Conservation (phyloP, 2,113 vertebrate species). For the Spheniscus mendiculus region DNA sequence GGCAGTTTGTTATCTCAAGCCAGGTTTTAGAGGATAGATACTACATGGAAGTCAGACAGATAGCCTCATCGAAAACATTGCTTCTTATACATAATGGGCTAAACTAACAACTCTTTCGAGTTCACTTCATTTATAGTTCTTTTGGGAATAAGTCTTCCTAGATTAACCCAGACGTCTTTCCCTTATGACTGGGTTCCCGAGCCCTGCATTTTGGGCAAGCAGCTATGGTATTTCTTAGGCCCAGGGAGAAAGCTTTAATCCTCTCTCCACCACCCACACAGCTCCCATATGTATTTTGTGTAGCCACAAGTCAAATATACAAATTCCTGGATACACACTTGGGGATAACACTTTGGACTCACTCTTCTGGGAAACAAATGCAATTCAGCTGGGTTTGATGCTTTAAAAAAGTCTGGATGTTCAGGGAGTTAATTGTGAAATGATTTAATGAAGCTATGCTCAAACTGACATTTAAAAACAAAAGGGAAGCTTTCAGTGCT, state of each 20-base stretch:
- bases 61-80: not conserved
- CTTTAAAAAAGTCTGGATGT: conserved; percentile 61
- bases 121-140: not conserved
- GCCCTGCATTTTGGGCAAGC: not conserved
- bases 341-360: conserved; percentile 63
- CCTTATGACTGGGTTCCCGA: not conserved
- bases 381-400: conserved; percentile 47
- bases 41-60: not conserved
- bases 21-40: not conserved
- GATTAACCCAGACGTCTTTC: not conserved
- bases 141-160: conserved; percentile 23
- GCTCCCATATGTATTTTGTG: conserved; percentile 64
- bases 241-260: conserved; percentile 39
- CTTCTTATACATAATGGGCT: not conserved
- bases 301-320: conserved; percentile 63
- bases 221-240: conserved; percentile 21
- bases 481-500: conserved; percentile 69
- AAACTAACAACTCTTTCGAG: not conserved
- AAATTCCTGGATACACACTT: conserved; percentile 58
- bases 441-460: conserved; percentile 68
- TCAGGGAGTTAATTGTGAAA: conserved; percentile 67
- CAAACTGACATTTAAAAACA: conserved; percentile 73
- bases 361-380: conserved; percentile 66
- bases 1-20: not conserved
- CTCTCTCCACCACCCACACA: conserved; percentile 54